These are phyloP conservation scores for Amphipyra tragopoginis DNA, from an alignment of 2,888 invertebrate species.

Conservation along the genomic window DNA sequence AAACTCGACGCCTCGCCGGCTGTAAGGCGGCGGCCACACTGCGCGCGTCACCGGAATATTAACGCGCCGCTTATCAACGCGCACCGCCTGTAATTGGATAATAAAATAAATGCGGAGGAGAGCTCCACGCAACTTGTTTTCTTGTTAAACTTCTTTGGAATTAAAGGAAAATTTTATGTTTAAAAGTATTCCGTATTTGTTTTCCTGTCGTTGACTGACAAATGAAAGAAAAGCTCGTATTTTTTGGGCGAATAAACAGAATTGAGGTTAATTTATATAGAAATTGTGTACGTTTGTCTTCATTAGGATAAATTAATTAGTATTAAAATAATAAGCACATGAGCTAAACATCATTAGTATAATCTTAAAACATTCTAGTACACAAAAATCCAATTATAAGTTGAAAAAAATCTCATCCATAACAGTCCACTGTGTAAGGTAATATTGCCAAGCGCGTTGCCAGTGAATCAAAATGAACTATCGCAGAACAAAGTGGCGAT, in stretches of 20 bases:
- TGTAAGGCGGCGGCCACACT: neutral
- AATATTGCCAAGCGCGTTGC: neutral
- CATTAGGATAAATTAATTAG: neutral
- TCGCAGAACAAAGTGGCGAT: conserved; percentile 22
- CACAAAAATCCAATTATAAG: neutral
- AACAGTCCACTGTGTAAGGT: neutral
- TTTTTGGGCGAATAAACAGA: neutral
- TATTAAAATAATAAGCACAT: neutral
- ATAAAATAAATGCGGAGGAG: conserved; percentile 20
- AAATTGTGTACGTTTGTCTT: neutral
- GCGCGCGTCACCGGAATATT: neutral
- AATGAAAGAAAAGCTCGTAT: conserved; percentile 1
- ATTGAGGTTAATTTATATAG: neutral
- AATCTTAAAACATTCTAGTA: no score
- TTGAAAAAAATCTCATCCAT: conserved; percentile 1
- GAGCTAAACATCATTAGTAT: neutral
- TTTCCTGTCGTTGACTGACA: conserved; percentile 8
- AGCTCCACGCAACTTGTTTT: conserved; percentile 22
- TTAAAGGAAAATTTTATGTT: conserved; percentile 11
- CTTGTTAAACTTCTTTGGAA: conserved; percentile 22
- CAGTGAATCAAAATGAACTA: conserved; percentile 14
- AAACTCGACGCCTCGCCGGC: neutral
- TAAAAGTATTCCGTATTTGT: conserved; percentile 11
- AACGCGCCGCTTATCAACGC: conserved; percentile 14
- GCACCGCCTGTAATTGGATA: conserved; percentile 12